Evolutionary conservation across 2,113 vertebrate species (phyloP).

Genomic region (Callipepla californica): DNA sequence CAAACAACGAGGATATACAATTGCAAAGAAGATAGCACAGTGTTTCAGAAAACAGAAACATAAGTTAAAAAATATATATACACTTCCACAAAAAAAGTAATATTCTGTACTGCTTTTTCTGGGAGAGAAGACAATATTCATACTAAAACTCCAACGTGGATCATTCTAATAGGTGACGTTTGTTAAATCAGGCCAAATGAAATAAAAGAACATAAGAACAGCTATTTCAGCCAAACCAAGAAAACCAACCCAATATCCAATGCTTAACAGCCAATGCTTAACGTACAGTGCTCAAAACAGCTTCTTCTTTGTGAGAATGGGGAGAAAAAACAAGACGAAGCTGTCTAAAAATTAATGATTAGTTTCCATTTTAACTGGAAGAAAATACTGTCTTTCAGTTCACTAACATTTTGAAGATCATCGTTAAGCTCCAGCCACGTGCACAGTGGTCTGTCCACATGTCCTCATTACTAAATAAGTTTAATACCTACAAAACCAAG

Average conservation of each 20-base stretch:
- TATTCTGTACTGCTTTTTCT: neutral
- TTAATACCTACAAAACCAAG: neutral
- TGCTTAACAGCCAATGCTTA: neutral
- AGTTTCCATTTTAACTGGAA: neutral
- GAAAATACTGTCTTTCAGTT: neutral
- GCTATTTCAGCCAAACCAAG: neutral
- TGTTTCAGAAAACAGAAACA: neutral
- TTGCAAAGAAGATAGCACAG: neutral
- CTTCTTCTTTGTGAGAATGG: neutral
- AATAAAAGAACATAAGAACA: neutral
- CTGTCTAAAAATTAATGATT: neutral
- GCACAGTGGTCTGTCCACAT: neutral
- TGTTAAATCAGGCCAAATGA: neutral
- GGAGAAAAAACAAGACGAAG: neutral
- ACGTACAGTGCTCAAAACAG: neutral
- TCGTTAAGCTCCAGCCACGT: neutral
- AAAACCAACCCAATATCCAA: neutral
- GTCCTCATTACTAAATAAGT: neutral
- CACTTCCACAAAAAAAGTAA: neutral
- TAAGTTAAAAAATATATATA: neutral
- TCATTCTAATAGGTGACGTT: neutral
- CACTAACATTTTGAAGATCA: neutral
- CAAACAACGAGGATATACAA: neutral
- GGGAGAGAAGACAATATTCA: neutral
- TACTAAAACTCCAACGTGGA: neutral